A percentile compares a stretch with the other conserved stretches of the same genome.
phyloP scores from a whole-genome alignment of 37 sponge, comb jelly and placozoan genomes.

The Dysidea cf. avara region DNA sequence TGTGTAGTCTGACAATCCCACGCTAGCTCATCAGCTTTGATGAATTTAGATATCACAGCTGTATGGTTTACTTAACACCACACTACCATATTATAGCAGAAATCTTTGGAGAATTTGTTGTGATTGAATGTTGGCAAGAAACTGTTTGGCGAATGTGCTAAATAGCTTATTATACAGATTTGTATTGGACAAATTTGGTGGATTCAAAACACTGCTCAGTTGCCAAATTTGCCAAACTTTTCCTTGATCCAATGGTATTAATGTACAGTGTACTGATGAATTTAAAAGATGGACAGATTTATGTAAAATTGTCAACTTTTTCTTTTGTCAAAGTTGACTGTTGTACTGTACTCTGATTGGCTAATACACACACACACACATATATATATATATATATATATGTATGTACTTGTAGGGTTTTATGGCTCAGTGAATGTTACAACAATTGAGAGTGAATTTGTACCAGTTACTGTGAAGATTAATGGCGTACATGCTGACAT shows the following conservation, averaged over 20 bases:
- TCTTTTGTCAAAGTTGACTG: too few relatives aligned
- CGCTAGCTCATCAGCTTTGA: not conserved
- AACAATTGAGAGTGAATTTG: not conserved
- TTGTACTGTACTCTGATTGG: too few relatives aligned
- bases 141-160: too few relatives aligned
- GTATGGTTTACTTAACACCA: constrained; percentile 1
- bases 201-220: too few relatives aligned
- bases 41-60: not conserved
- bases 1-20: not conserved
- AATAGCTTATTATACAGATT: too few relatives aligned
- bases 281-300: too few relatives aligned
- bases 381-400: too few relatives aligned
- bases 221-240: too few relatives aligned
- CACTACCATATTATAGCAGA: not conserved
- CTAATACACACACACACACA: too few relatives aligned
- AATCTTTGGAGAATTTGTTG: not conserved
- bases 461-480: constrained; percentile 12
- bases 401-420: constrained; percentile 44
- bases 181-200: constrained; percentile 3
- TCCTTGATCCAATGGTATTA: too few relatives aligned
- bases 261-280: too few relatives aligned
- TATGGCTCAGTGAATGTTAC: constrained; percentile 45
- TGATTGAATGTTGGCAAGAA: not conserved
- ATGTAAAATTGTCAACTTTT: too few relatives aligned
- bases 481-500: constrained; percentile 29